Percentiles rank a stretch among this genome's conserved stretches.
Conservation (phyloP, 2,797 vertebrate species). For the Clarias platycephalus region DNA sequence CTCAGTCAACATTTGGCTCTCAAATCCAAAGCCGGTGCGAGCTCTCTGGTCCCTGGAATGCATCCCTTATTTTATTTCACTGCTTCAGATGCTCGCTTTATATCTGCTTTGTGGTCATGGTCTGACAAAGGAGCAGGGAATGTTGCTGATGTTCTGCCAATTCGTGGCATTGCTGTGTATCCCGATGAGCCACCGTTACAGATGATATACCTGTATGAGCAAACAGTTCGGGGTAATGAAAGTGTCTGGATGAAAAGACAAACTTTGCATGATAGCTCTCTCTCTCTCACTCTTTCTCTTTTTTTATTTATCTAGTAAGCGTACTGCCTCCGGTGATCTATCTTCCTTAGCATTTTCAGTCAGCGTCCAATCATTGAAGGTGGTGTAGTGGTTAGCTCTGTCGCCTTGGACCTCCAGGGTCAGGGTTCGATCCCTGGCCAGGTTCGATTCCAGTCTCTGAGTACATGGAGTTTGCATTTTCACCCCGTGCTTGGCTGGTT, state of each 20-base stretch:
- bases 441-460: too few species aligned
- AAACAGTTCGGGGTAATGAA: not conserved
- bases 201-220: not conserved
- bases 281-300: not conserved
- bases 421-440: too few species aligned
- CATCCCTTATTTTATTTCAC: slow-evolving; percentile 54
- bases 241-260: not conserved
- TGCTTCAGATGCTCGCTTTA: slow-evolving; percentile 47
- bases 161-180: not conserved
- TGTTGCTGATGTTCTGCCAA: not conserved
- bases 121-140: slow-evolving; percentile 8
- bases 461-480: too few species aligned
- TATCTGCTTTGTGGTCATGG: slow-evolving; percentile 32
- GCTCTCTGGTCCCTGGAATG: slow-evolving; percentile 44
- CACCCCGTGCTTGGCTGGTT: too few species aligned
- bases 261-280: slow-evolving; percentile 1
- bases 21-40: slow-evolving; percentile 42
- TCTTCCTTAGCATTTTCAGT: not conserved
- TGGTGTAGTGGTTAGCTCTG: too few species aligned
- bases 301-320: too few species aligned
- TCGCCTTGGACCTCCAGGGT: too few species aligned
- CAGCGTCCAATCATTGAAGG: not conserved
- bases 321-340: not conserved
- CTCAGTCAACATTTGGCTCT: slow-evolving; percentile 70
- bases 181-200: not conserved